Percentiles rank a stretch among this genome's conserved stretches.
These are phyloP conservation scores for Dinomys branickii DNA, from an alignment of 2,113 vertebrate species.

Conservation along the genomic window DNA sequence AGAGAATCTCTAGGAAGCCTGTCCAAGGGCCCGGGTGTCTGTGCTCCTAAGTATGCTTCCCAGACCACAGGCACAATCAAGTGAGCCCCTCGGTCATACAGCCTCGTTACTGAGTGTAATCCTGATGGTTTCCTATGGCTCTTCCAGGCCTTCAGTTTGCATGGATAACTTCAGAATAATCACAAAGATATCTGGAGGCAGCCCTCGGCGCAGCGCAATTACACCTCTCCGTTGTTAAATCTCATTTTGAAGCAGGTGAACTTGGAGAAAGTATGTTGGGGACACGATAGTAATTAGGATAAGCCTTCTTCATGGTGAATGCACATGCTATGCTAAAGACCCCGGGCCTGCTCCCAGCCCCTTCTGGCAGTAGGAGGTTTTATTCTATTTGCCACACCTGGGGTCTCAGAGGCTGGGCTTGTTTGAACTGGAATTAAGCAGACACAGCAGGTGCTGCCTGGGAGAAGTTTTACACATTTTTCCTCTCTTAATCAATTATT, in stretches of 20 bases:
- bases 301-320: accelerated
- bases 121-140: neutral
- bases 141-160: neutral
- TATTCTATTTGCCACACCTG: neutral
- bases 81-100: accelerated
- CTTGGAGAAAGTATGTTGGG: neutral
- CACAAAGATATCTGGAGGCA: neutral
- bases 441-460: neutral
- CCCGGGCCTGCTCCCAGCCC: accelerated
- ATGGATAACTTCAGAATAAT: neutral
- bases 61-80: accelerated
- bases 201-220: neutral
- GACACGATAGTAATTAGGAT: neutral
- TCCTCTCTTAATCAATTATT: neutral
- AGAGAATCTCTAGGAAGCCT: neutral
- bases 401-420: neutral
- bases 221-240: neutral
- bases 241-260: neutral
- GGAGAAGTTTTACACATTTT: neutral
- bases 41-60: too few relatives aligned
- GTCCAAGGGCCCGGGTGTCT: neutral
- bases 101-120: neutral
- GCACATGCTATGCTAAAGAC: neutral
- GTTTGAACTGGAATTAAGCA: neutral
- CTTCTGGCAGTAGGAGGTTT: neutral